phyloP scores from a whole-genome alignment of 2,113 vertebrate genomes.

The Pteronura brasiliensis region DNA sequence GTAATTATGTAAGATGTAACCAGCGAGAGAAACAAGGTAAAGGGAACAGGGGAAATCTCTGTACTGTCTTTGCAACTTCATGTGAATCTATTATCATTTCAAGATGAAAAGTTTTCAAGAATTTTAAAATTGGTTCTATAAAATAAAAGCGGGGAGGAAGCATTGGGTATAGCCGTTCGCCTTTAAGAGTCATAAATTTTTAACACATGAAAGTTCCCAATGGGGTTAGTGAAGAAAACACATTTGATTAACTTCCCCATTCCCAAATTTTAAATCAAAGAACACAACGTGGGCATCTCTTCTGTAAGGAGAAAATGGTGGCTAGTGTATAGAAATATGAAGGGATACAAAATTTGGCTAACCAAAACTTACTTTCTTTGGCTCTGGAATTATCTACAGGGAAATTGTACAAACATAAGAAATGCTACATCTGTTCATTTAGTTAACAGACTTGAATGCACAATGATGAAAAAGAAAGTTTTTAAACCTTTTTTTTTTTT shows the following conservation, averaged over 20 bases:
- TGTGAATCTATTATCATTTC: not conserved
- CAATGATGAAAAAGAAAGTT: not conserved
- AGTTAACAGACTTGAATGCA: not conserved
- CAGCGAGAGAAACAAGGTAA: not conserved
- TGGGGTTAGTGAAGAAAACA: not conserved
- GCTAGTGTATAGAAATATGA: not conserved
- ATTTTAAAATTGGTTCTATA: not conserved
- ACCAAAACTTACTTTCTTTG: not conserved
- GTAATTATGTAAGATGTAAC: not conserved
- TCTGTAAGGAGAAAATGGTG: not conserved
- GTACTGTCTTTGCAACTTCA: not conserved
- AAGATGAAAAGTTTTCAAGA: not conserved
- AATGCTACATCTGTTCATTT: not conserved
- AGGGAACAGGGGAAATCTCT: not conserved
- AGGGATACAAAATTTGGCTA: not conserved
- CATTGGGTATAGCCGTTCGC: rapidly evolving
- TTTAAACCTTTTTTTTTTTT: not conserved
- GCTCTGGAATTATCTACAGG: not conserved
- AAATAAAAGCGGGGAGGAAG: not conserved
- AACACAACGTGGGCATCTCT: not conserved
- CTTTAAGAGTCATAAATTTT: not conserved
- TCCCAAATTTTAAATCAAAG: not conserved
- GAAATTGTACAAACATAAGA: not conserved
- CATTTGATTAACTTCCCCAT: not conserved
- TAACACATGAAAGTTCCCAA: not conserved